phyloP scores from a whole-genome alignment of 2,113 vertebrate species.

The Pygoscelis adeliae region DNA sequence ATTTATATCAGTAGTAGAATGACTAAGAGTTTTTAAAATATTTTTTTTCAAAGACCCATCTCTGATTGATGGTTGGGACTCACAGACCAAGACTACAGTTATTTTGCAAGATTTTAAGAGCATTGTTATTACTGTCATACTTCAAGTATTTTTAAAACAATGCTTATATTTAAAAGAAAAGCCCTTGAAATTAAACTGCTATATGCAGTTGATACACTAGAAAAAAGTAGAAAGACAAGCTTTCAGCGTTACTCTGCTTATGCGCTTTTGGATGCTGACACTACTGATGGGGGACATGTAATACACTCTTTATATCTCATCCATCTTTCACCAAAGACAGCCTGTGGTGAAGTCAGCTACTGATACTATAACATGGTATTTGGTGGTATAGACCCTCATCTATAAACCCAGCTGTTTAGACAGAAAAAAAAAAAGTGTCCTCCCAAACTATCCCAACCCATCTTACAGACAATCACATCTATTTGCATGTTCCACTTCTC shows the following conservation, averaged over 20 bases:
- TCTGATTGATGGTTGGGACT: not conserved
- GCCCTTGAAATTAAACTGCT: not conserved
- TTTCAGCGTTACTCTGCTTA: not conserved
- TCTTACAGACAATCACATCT: not conserved
- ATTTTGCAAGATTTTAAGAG: not conserved
- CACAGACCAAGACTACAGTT: not conserved
- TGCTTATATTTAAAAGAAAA: not conserved
- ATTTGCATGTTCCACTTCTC: not conserved
- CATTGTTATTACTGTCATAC: not conserved
- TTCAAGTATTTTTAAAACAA: not conserved
- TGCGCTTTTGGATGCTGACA: not conserved
- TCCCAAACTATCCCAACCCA: not conserved
- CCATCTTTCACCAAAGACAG: not conserved
- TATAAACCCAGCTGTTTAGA: not conserved
- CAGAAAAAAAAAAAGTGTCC: not conserved
- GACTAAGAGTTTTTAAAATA: not conserved
- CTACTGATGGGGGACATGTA: not conserved
- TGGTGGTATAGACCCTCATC: not conserved
- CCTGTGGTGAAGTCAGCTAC: not conserved
- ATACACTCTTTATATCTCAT: not conserved
- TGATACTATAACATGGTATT: not conserved
- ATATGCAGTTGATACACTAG: not conserved
- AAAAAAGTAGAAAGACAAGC: not conserved
- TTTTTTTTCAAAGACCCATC: not conserved
- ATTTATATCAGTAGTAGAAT: not conserved